Conservation (phyloP, 2,797 vertebrate species). For the Esox masquinongy region DNA sequence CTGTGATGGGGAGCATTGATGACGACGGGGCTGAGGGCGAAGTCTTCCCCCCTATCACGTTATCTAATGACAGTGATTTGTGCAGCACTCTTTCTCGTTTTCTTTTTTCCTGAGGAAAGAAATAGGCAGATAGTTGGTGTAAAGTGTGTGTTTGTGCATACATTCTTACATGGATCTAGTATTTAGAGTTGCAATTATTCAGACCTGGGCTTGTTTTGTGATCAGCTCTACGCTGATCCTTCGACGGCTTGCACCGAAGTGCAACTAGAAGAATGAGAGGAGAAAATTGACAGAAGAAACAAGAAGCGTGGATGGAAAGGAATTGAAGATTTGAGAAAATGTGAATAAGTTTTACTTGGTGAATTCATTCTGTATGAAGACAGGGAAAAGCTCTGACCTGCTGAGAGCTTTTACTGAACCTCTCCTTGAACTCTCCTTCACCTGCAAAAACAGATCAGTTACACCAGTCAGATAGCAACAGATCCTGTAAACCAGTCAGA, state of each 20-base stretch:
- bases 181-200: not conserved
- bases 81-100: conserved; percentile 43
- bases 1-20: conserved; percentile 37
- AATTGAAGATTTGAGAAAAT: not conserved
- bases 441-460: conserved; percentile 54
- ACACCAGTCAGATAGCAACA: conserved; percentile 3
- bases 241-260: conserved; percentile 55
- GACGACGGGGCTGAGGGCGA: not conserved
- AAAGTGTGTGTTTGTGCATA: not conserved
- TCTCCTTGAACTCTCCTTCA: conserved; percentile 63
- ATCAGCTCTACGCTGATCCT: conserved; percentile 80
- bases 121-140: not conserved
- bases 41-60: conserved; percentile 33
- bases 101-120: conserved; percentile 48
- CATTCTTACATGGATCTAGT: not conserved
- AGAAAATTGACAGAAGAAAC: not conserved
- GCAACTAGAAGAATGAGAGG: conserved; percentile 51
- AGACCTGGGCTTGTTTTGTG: conserved; percentile 71
- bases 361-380: not conserved
- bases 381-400: conserved; percentile 62
- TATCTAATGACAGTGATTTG: conserved; percentile 21
- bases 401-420: conserved; percentile 55
- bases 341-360: not conserved
- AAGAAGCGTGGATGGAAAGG: not conserved
- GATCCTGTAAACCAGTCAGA: conserved; percentile 3